phyloP scores from a whole-genome alignment of 2,888 invertebrate genomes.

The Tipula vernalis region DNA sequence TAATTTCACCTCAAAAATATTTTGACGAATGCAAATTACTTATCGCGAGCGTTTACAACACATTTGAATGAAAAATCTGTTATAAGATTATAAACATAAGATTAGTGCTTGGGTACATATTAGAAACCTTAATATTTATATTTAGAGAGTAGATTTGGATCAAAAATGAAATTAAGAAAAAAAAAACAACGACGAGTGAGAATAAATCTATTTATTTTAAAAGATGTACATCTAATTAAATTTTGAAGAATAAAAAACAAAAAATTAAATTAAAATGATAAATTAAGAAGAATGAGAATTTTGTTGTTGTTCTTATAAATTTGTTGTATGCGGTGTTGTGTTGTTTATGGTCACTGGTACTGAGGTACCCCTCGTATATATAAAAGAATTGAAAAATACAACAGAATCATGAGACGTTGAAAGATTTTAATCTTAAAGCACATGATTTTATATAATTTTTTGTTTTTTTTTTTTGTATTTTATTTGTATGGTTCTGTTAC shows the following conservation, averaged over 20 bases:
- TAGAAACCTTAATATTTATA: neutral
- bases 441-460: neutral
- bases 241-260: neutral
- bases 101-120: neutral
- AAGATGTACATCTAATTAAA: neutral
- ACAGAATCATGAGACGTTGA: conserved; percentile 4
- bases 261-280: neutral
- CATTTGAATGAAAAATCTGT: neutral
- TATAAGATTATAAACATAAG: neutral
- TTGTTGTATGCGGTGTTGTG: neutral
- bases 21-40: neutral
- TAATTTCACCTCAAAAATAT: neutral
- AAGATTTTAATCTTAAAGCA: neutral
- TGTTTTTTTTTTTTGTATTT: too few relatives aligned
- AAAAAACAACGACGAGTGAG: neutral
- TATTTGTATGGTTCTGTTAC: neutral
- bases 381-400: neutral
- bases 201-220: neutral
- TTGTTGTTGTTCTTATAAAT: neutral
- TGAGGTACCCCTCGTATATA: neutral
- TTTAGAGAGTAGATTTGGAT: neutral
- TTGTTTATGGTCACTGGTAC: neutral
- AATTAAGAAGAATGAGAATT: neutral
- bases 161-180: neutral
- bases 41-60: neutral